Base-by-base conservation (phyloP, 2,113 vertebrate genomes). In the Coracopsis vasa region DNA sequence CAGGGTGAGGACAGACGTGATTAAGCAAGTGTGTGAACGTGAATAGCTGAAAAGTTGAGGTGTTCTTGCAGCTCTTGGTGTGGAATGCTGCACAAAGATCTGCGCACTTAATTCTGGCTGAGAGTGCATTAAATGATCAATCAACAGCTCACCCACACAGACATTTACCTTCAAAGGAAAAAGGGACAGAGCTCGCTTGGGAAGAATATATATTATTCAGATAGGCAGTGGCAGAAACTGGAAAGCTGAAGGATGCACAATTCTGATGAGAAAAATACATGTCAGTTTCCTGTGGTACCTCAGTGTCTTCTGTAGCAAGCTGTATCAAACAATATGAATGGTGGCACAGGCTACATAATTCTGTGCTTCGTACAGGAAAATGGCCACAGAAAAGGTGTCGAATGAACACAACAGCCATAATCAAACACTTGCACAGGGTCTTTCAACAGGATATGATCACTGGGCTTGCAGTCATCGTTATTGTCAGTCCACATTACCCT, bases 71-170 rank as follows among this genome's bases (percentile, higher is more conserved):
- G 39, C 45, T 78, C 60, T 82, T 3, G 1, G 44, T 85, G 56
- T 6, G 1, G 47, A 37, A 48, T 39, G 51, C 69, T 60, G 53
- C 92, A 80, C 42, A 61, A 91, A 73, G 71, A 66, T 82, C 80
- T 91, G 50, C 84, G 80, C 80, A 91, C 75, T 89, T 82, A 60
- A 92, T 80, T 70, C 86, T 71, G 50, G 21, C 41, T 87, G 53
- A 74, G 28, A 65, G 48, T 93, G 29, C 66, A 86, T 82, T 78
- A 94, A 88, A 86, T 74, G 84, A 78, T 91, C 84, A 93, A 45
- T 91, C 88, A 91, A n/a, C 75, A 91, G 71, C 80, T 86, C 84
- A 94, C 88, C 75, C 72, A 86, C 84, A 93, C 50, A 85, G 45
- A 33, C 80, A 56, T 66, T 79, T 70, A 88, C 66, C 56, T 93